Evolutionary conservation across 2,113 vertebrate species (phyloP).

Genomic region (Onychostoma macrolepis): DNA sequence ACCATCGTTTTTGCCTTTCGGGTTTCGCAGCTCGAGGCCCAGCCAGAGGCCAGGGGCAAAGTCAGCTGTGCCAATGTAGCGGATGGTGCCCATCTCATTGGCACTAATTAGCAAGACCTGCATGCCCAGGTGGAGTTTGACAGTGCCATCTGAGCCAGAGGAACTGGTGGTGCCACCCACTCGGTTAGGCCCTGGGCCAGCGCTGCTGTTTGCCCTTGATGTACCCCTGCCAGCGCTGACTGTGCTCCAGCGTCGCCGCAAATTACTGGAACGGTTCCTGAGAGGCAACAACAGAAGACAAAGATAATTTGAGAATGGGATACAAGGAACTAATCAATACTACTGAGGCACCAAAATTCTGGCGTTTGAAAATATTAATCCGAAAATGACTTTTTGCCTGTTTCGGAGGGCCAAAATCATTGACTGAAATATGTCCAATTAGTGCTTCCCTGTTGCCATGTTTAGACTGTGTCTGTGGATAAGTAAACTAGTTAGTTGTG

Average conservation of each 20-base stretch:
- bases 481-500: neutral
- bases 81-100: slow-evolving; percentile 90
- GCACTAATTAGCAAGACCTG: slow-evolving; percentile 93
- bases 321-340: neutral
- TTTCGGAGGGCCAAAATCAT: neutral
- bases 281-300: neutral
- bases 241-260: slow-evolving; percentile 85
- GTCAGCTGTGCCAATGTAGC: slow-evolving; percentile 88
- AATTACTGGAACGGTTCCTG: slow-evolving; percentile 76
- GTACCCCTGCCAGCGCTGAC: slow-evolving; percentile 50
- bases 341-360: neutral
- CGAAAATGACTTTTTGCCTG: neutral
- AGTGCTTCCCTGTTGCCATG: neutral
- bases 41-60: slow-evolving; percentile 92
- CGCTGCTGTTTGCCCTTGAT: slow-evolving; percentile 33
- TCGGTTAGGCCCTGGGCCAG: slow-evolving; percentile 21
- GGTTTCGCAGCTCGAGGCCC: slow-evolving; percentile 88
- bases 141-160: slow-evolving; percentile 62
- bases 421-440: neutral
- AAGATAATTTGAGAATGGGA: neutral
- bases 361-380: neutral
- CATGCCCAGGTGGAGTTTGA: slow-evolving; percentile 85
- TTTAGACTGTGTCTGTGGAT: neutral
- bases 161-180: slow-evolving; percentile 52
- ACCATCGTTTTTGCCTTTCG: slow-evolving; percentile 92